These are phyloP conservation scores for Anas flavirostris DNA, from an alignment of 2,797 vertebrate genomes.

Conservation along the genomic window DNA sequence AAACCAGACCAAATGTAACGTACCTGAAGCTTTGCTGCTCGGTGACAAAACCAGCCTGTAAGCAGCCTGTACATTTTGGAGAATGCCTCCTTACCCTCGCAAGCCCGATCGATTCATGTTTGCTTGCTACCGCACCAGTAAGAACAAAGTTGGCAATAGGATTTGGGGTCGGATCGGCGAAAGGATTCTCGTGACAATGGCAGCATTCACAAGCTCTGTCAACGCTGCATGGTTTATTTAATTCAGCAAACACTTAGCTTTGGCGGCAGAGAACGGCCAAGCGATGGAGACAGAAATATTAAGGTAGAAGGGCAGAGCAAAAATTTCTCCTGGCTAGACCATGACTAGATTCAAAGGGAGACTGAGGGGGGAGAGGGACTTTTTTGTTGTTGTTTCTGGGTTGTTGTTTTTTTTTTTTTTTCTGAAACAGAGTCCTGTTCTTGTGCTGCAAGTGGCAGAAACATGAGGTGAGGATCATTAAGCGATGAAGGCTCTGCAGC, in stretches of 20 bases:
- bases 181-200: slow-evolving; percentile 52
- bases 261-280: slow-evolving; percentile 20
- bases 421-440: slow-evolving; percentile 14
- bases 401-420: not conserved
- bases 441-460: slow-evolving; percentile 20
- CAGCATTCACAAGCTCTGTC: slow-evolving; percentile 50
- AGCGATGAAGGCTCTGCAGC: slow-evolving; percentile 7
- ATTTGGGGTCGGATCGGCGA: not conserved
- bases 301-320: slow-evolving; percentile 31
- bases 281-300: slow-evolving; percentile 52
- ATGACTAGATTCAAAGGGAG: slow-evolving; percentile 32
- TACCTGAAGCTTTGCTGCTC: rapidly evolving
- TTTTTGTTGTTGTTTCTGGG: not conserved
- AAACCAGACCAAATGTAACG: not conserved
- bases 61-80: not conserved
- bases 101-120: not conserved
- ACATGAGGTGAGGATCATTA: slow-evolving; percentile 34
- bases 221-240: slow-evolving; percentile 58
- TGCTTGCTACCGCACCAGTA: not conserved
- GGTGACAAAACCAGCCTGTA: not conserved
- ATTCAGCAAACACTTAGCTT: slow-evolving; percentile 66
- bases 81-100: not conserved
- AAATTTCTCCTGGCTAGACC: slow-evolving; percentile 3
- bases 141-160: not conserved
- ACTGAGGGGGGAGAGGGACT: not conserved